Evolutionary conservation across 2,888 invertebrate genomes (phyloP).

Genomic region (Philaethria dido): DNA sequence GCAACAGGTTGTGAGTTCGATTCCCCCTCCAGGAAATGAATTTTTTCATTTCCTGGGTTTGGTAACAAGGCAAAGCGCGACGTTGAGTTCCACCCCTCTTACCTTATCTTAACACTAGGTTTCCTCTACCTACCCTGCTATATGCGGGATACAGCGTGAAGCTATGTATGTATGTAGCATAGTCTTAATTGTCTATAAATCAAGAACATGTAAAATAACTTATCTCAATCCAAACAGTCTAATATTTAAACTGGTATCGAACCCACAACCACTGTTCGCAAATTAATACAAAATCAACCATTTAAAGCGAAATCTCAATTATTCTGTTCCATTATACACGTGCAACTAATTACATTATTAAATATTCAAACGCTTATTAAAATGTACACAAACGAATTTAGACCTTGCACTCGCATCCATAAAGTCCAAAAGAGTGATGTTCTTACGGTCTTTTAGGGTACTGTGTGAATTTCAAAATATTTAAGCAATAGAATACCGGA

Average conservation of each 20-base stretch:
- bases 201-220: too few species aligned
- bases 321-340: slow-evolving; percentile 7
- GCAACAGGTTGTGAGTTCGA: too few species aligned
- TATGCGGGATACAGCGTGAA: too few species aligned
- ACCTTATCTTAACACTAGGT: too few species aligned
- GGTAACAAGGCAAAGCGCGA: too few species aligned
- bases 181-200: too few species aligned
- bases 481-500: slow-evolving; percentile 4
- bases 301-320: slow-evolving; percentile 1
- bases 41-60: too few species aligned
- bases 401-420: background rate
- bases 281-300: slow-evolving; percentile 5
- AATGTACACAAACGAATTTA: background rate
- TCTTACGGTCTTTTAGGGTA: background rate
- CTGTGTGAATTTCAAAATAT: slow-evolving; percentile 6
- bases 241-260: background rate
- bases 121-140: too few species aligned
- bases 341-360: slow-evolving; percentile 12
- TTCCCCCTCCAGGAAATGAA: too few species aligned
- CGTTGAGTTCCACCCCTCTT: too few species aligned
- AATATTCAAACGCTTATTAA: slow-evolving; percentile 19
- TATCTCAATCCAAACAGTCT: too few species aligned
- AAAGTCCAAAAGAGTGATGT: background rate
- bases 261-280: background rate
- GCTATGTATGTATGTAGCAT: too few species aligned